Evolutionary conservation across 2,113 vertebrate genomes (phyloP).

Genomic region (Cathartes aura): DNA sequence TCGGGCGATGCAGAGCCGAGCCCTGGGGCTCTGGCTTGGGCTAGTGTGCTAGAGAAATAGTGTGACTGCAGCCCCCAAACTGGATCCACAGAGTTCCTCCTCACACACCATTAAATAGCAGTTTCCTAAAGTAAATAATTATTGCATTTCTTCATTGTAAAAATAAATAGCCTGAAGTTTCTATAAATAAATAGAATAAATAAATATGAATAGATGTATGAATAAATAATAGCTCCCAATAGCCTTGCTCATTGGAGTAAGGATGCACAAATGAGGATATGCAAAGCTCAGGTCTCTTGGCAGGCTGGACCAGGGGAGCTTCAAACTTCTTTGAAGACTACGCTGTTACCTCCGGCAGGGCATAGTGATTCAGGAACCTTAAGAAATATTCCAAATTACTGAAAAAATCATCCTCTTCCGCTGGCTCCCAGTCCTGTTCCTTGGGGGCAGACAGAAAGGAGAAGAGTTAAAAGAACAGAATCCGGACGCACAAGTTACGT

Average conservation of each 20-base stretch:
- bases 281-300: background rate
- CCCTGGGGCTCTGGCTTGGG: background rate
- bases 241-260: background rate
- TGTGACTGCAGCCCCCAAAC: background rate
- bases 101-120: background rate
- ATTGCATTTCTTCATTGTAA: background rate
- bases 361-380: background rate
- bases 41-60: background rate
- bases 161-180: constrained; percentile 32
- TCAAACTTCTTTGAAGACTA: background rate
- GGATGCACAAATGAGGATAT: background rate
- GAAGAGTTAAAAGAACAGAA: background rate
- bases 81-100: background rate
- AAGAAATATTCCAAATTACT: background rate
- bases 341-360: accelerated
- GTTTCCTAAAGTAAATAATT: background rate
- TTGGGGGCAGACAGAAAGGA: background rate
- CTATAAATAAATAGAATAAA: constrained; percentile 66
- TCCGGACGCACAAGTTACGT: too few relatives aligned
- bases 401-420: background rate
- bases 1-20: background rate
- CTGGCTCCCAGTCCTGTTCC: background rate
- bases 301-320: background rate
- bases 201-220: background rate
- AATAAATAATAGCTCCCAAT: constrained; percentile 35